A percentile compares a stretch with the other conserved stretches of the same genome.
phyloP scores from a whole-genome alignment of 1,140 invertebrate species.

The Magallana angulata region DNA sequence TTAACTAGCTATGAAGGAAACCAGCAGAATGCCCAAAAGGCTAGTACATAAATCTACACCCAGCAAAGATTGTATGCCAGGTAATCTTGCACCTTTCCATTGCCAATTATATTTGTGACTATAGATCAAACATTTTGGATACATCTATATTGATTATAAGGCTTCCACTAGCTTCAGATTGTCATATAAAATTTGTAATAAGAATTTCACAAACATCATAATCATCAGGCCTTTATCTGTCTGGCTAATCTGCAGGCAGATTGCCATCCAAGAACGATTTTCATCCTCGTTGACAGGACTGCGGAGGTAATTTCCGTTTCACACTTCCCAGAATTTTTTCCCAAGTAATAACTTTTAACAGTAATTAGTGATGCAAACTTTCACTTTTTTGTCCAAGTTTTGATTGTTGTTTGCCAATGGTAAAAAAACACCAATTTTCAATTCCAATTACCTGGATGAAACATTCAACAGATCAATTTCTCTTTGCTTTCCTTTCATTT shows the following conservation, averaged over 20 bases:
- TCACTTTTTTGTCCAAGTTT: neutral
- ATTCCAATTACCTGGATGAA: conserved; percentile 15
- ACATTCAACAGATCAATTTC: conserved; percentile 12
- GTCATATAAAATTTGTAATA: neutral
- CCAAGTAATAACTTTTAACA: conserved; percentile 25
- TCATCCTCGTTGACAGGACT: neutral
- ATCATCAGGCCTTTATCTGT: conserved; percentile 6
- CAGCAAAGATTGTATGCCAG: neutral
- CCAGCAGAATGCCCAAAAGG: neutral
- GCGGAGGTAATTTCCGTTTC: conserved; percentile 5
- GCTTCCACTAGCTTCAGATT: neutral
- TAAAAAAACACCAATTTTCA: neutral
- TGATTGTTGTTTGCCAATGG: conserved; percentile 15
- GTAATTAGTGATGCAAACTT: conserved; percentile 19
- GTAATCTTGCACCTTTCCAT: conserved; percentile 6
- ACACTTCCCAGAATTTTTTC: conserved; percentile 5
- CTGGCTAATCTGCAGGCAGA: conserved; percentile 17
- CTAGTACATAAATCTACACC: conserved; percentile 19
- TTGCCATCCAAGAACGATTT: neutral
- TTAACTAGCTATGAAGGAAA: neutral
- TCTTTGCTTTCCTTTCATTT: conserved; percentile 16
- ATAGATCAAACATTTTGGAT: conserved; percentile 20
- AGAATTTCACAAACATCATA: conserved; percentile 15
- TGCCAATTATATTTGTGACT: conserved; percentile 8
- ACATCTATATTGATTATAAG: neutral